Evolutionary conservation across 2,888 invertebrate genomes (phyloP).

Genomic region (Chymomyza caudatula): DNA sequence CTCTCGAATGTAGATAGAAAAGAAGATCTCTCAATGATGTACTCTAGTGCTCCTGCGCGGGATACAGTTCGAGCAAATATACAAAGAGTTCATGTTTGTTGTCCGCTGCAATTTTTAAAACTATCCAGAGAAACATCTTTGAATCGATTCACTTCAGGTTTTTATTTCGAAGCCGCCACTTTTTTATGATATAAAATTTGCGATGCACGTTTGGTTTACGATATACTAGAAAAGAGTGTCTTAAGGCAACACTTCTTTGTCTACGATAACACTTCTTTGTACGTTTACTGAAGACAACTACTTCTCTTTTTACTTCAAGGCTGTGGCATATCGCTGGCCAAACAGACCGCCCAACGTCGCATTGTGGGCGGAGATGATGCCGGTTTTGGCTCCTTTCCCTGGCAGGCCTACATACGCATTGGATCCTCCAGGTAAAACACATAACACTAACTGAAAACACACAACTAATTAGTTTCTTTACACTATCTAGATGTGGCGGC

Average conservation of each 20-base stretch:
- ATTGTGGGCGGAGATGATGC: slow-evolving; percentile 96
- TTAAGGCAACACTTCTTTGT: background rate
- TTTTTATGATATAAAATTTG: no score
- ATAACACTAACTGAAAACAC: background rate
- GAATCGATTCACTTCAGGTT: no score
- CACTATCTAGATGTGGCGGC: slow-evolving; percentile 87
- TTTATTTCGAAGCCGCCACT: no score
- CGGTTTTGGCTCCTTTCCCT: slow-evolving; percentile 95
- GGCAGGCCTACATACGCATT: slow-evolving; percentile 96
- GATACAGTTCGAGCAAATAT: no score
- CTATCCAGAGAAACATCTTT: no score
- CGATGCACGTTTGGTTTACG: background rate
- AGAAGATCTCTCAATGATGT: no score
- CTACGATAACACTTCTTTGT: background rate
- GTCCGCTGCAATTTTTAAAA: no score
- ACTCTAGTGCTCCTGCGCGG: no score
- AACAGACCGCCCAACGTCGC: slow-evolving; percentile 91
- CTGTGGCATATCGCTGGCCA: slow-evolving; percentile 91
- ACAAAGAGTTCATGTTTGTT: no score
- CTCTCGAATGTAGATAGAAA: no score
- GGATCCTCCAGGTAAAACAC: slow-evolving; percentile 87
- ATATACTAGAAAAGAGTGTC: background rate
- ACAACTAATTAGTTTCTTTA: slow-evolving; percentile 6
- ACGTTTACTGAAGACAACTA: background rate
- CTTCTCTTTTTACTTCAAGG: slow-evolving; percentile 79